These are phyloP conservation scores for Gisinianus flammeolus DNA, from an alignment of 2,888 invertebrate species.

Conservation along the genomic window DNA sequence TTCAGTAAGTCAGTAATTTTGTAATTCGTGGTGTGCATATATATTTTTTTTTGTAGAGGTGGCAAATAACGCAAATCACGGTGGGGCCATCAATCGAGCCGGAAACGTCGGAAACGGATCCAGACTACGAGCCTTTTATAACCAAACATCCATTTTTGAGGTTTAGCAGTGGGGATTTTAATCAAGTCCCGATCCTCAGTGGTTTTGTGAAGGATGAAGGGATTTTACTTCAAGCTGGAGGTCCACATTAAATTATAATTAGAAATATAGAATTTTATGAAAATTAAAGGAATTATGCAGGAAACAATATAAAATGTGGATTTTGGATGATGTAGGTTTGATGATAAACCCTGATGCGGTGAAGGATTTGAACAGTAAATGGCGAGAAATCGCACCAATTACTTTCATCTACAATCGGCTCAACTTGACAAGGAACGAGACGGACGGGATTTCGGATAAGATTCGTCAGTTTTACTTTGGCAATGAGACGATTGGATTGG, in stretches of 20 bases:
- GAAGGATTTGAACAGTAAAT: not conserved
- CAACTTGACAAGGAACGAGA: constrained; percentile 32
- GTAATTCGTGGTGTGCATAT: not conserved
- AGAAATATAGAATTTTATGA: no score
- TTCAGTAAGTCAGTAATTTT: not conserved
- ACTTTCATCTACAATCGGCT: not conserved
- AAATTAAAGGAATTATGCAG: no score
- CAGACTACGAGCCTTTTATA: not conserved
- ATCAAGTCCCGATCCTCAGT: constrained; percentile 42
- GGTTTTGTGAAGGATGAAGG: constrained; percentile 44
- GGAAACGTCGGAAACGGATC: not conserved
- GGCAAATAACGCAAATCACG: not conserved
- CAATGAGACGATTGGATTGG: constrained; percentile 24
- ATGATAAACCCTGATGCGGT: not conserved
- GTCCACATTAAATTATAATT: no score
- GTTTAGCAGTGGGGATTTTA: constrained; percentile 41
- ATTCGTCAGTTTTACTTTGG: constrained; percentile 41
- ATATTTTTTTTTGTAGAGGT: not conserved
- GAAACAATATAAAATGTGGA: constrained; percentile 10
- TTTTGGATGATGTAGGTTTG: constrained; percentile 21
- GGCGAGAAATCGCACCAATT: not conserved
- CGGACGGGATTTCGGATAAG: constrained; percentile 37
- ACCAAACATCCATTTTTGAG: constrained; percentile 8
- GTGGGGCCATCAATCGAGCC: not conserved
- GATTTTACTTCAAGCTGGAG: constrained; percentile 33